A percentile compares a stretch with the other conserved stretches of the same genome.
phyloP scores from a whole-genome alignment of 2,888 invertebrate species.

The Ectemnius cavifrons region DNA sequence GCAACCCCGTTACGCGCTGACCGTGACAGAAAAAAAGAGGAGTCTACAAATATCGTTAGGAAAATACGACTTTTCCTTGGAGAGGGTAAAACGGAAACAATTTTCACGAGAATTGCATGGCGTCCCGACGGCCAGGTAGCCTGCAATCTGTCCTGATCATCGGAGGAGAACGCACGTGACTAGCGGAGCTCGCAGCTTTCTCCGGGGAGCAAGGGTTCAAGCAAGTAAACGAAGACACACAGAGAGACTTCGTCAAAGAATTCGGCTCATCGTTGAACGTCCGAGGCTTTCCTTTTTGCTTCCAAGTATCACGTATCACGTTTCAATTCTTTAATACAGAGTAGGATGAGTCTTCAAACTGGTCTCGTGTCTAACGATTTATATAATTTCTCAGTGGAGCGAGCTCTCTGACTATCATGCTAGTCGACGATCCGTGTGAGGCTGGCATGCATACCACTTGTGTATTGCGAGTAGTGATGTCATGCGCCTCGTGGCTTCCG shows the following conservation, averaged over 20 bases:
- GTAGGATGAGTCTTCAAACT: no score
- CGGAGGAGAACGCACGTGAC: slow-evolving; percentile 45
- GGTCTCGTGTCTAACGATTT: slow-evolving; percentile 13
- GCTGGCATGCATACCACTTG: slow-evolving; percentile 4
- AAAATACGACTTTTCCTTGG: slow-evolving; percentile 33
- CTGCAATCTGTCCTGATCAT: slow-evolving; percentile 34
- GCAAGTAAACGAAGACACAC: slow-evolving; percentile 14
- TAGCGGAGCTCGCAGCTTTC: slow-evolving; percentile 36
- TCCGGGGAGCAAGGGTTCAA: slow-evolving; percentile 29
- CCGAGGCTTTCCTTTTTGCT: no score
- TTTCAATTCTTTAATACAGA: no score
- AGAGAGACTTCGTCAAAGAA: not conserved
- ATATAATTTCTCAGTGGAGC: slow-evolving; percentile 29
- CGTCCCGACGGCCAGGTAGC: slow-evolving; percentile 16
- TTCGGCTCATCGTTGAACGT: no score
- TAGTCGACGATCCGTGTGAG: slow-evolving; percentile 14
- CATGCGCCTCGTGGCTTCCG: slow-evolving; percentile 55
- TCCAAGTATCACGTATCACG: no score
- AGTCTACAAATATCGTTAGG: slow-evolving; percentile 35
- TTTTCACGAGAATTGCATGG: slow-evolving; percentile 33
- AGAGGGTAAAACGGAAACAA: slow-evolving; percentile 28
- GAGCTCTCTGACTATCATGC: slow-evolving; percentile 5
- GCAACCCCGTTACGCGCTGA: slow-evolving; percentile 21
- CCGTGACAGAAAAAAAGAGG: slow-evolving; percentile 18
- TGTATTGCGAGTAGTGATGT: slow-evolving; percentile 46